Evolutionary conservation across 2,888 invertebrate species (phyloP), one percentile per base, ranked within the genome.

Genomic region (Dynastes maya): DNA sequence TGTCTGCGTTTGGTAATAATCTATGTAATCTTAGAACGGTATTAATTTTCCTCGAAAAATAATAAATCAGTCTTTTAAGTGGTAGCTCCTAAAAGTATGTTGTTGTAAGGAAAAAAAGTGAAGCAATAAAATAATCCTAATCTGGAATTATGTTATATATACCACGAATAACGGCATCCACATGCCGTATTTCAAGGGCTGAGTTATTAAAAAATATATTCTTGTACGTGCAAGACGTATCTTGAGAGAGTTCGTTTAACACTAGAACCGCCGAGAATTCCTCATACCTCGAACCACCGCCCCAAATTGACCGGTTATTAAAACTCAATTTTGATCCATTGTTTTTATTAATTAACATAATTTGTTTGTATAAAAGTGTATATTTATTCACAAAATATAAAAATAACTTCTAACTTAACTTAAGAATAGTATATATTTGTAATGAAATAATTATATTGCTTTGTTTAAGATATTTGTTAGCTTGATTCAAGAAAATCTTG

Each of bases 11-110:
- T 27, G 11, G 72, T 74, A 74, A 74, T 74, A 74, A 74, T 74
- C 72, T 58, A 27, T 27, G 72, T 74, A 74, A 74, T 74, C 72
- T 74, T 74, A 74, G 76, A 76, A 76, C 67, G 68, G 76, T 67
- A 68, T 76, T 68, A 68, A 68, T 76, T 76, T 67, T 76, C 68
- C 13, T 68, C 37, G 76, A 68, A 76, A 76, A 76, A 67, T 76
- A 68, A 76, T 67, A 65, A 76, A 68, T 76, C 67, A 58, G 55
- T 55, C 45, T 22, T 37, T 68, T 76, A 76, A 76, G 76, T 76
- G 64, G 68, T 76, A 51, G 55, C 37, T 45, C 55, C 37, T 53
- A 65, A 65, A 65, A 76, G 32, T 74, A 45, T 40, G 16, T 29
- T 74, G 61, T 61, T 74, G 9, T 58, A 53, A 4, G 8, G 16